phyloP scores from a whole-genome alignment of 2,113 vertebrate genomes.

The Petroica traversi region DNA sequence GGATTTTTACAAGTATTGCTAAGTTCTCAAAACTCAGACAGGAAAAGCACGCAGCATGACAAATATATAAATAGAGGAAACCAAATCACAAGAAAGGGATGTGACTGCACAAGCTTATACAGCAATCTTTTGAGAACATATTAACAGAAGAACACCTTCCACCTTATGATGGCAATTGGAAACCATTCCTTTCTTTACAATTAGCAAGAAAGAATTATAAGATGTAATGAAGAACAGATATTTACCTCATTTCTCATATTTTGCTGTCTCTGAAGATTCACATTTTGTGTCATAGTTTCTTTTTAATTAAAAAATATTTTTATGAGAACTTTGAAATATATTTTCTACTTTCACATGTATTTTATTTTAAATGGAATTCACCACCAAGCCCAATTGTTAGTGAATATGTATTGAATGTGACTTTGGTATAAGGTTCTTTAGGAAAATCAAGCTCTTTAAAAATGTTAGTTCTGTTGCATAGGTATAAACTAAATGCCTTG shows the following conservation, averaged over 20 bases:
- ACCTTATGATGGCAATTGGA: neutral
- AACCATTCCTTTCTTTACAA: neutral
- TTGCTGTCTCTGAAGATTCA: conserved; percentile 1
- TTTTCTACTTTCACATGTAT: neutral
- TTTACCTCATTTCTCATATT: neutral
- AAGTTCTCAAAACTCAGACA: neutral
- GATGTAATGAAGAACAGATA: neutral
- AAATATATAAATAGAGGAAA: neutral
- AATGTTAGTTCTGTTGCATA: neutral
- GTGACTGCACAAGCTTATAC: neutral
- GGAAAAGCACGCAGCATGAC: neutral
- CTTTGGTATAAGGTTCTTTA: neutral
- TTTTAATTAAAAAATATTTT: neutral
- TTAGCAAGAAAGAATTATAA: neutral
- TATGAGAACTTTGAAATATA: neutral
- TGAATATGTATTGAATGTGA: no score
- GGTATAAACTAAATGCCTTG: neutral
- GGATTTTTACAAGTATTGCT: neutral
- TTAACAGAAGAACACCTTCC: neutral
- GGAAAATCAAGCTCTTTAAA: neutral
- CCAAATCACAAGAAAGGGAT: neutral
- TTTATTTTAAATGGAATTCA: conserved; percentile 1
- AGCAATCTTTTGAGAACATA: neutral
- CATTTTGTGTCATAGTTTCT: neutral
- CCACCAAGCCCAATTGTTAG: no score